Conservation (phyloP, 2,113 vertebrate genomes). For the Cyanistes caeruleus region DNA sequence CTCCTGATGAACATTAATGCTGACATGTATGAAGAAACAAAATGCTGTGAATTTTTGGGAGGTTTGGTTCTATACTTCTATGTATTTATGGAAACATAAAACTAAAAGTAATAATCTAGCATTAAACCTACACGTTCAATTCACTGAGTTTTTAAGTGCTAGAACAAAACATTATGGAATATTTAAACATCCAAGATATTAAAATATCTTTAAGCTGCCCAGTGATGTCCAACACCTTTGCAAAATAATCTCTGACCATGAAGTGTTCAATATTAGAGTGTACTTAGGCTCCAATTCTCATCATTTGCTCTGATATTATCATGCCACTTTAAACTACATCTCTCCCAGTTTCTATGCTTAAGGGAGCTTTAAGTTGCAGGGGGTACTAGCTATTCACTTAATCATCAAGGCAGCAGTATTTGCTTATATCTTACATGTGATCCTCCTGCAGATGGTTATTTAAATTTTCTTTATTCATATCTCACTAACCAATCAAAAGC, state of each 20-base stretch:
- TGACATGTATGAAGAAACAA: not conserved
- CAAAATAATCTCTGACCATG: constrained; percentile 56
- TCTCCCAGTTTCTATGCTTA: constrained; percentile 1
- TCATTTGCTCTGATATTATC: not conserved
- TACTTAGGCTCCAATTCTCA: constrained; percentile 16
- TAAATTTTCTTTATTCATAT: constrained; percentile 54
- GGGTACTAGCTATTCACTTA: constrained; percentile 26
- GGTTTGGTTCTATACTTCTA: not conserved
- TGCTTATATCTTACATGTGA: constrained; percentile 41
- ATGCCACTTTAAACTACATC: constrained; percentile 34
- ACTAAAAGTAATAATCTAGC: constrained; percentile 26
- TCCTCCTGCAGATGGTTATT: constrained; percentile 46
- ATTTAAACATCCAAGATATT: constrained; percentile 54
- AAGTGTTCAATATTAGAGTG: constrained; percentile 42
- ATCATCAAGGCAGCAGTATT: constrained; percentile 43
- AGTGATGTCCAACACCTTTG: not conserved
- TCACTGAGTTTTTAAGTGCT: constrained; percentile 21
- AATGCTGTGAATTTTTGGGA: not conserved
- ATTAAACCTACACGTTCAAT: not conserved
- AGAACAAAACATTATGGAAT: constrained; percentile 34
- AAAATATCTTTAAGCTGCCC: constrained; percentile 1
- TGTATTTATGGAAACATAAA: constrained; percentile 46
- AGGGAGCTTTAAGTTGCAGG: constrained; percentile 8
- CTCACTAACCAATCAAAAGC: constrained; percentile 34
- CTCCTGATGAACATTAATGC: not conserved